Conservation (phyloP, 2,797 vertebrate species). For the Alosa sapidissima region DNA sequence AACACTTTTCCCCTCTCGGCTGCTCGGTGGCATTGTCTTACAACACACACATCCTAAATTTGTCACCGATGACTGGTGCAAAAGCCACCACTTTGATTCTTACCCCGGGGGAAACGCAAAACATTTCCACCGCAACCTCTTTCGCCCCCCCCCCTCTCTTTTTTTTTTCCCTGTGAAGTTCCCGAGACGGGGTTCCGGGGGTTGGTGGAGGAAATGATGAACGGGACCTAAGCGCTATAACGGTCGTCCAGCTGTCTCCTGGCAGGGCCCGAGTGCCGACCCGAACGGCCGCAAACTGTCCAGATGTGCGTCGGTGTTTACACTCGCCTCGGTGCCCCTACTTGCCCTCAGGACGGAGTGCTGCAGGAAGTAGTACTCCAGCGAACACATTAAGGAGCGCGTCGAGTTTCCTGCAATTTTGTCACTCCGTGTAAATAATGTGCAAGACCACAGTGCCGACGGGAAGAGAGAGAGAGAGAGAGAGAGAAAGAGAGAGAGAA, state of each 20-base stretch:
- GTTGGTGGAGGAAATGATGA: not conserved
- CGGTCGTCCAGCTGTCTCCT: conserved; percentile 12
- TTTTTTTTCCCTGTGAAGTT: not conserved
- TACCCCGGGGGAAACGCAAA: conserved; percentile 33
- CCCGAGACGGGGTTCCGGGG: not conserved
- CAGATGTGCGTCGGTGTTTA: conserved; percentile 71
- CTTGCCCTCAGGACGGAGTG: conserved; percentile 60
- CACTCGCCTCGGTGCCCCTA: conserved; percentile 60
- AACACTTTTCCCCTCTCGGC: conserved; percentile 31
- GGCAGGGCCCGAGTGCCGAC: conserved; percentile 46
- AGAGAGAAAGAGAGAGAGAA: conserved; percentile 30
- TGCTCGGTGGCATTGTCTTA: conserved; percentile 38
- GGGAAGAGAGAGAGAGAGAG: conserved; percentile 60
- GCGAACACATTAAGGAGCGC: conserved; percentile 74
- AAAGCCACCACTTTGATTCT: conserved; percentile 33
- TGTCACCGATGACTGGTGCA: conserved; percentile 52
- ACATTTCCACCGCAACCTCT: conserved; percentile 17
- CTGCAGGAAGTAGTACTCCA: conserved; percentile 76
- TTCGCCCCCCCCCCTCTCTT: not conserved
- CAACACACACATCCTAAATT: conserved; percentile 51
- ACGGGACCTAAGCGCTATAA: not conserved
- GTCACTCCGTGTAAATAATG: conserved; percentile 66
- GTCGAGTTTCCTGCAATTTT: conserved; percentile 76
- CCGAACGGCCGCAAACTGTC: conserved; percentile 66
- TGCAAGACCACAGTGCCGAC: conserved; percentile 61